phyloP scores from a whole-genome alignment of 1,140 invertebrate species.

The Drosophila bocki region DNA sequence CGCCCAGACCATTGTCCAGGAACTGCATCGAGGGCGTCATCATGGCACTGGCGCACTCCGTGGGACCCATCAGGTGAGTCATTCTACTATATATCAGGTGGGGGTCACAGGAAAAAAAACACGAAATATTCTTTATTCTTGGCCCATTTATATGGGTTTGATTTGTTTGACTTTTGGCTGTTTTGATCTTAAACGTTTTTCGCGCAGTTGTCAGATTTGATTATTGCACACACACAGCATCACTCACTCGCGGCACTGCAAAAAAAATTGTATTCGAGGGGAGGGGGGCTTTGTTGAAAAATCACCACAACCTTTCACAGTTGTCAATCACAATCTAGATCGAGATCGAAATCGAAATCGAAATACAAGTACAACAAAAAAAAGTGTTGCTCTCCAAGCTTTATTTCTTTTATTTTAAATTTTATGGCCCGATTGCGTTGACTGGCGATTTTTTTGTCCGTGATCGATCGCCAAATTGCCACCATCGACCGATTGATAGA shows the following conservation, averaged over 20 bases:
- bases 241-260: conserved; percentile 41
- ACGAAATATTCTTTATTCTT: conserved; percentile 21
- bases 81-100: conserved; percentile 16
- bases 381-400: conserved; percentile 10
- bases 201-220: conserved; percentile 80
- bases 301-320: conserved; percentile 31
- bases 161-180: conserved; percentile 41
- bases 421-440: conserved; percentile 68
- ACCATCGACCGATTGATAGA: conserved; percentile 61
- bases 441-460: conserved; percentile 50
- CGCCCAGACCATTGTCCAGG: conserved; percentile 72
- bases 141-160: conserved; percentile 55
- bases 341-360: conserved; percentile 4
- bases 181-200: conserved; percentile 75
- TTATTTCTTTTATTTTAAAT: conserved; percentile 7
- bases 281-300: conserved; percentile 35
- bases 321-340: conserved; percentile 48
- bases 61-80: conserved; percentile 80
- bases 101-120: conserved; percentile 32
- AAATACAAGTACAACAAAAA: not conserved
- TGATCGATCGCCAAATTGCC: conserved; percentile 22
- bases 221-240: conserved; percentile 53
- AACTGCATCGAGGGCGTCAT: conserved; percentile 77
- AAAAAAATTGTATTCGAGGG: conserved; percentile 41
- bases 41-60: conserved; percentile 76